Base-by-base conservation (phyloP, 2,113 vertebrate genomes). In the Campylomormyrus numenius region DNA sequence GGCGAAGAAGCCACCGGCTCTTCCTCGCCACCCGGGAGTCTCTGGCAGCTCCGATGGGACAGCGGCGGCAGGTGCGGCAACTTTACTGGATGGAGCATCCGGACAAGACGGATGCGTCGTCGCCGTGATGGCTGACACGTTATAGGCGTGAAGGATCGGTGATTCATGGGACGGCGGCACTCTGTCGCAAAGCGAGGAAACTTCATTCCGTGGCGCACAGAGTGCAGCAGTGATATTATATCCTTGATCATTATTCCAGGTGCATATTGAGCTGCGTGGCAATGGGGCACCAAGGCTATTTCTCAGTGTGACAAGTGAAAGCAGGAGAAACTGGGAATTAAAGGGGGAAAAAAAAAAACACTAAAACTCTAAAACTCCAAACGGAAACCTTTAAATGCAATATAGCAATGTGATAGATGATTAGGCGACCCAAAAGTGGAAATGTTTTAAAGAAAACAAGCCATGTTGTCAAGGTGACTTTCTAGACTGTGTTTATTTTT, bases 231-330 rank as follows among this genome's bases (percentile, higher is more conserved):
- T 91, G 92, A 91, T 93, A 91, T 93, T 94, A 91, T 93, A 92
- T 89, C 89, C 89, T 93, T 92, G 89, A 94, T 95, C 93, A 92
- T 92, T 93, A 93, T 93, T 93, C 91, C 87, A 84, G 85, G 56
- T 92, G 89, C 92, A 93, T 93, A 90, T 91, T 91, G 89, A 90
- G 92, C 93, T 90, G 5, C 27, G 70, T 87, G 87, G 49, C 13
- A 85, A 89, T 92, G 90, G 91, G 49, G 27, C 70, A n/a, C 48
- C 19, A 52, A 48, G 49, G 66, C 85, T 46, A 27, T 90, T 50
- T 62, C 49, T 77, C 70, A 74, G n/a, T 49, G 53, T 83, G 89
- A 74, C 85, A 88, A 70, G 86, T 15, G 52, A 39, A 50, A 53
- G 46, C 21, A 21, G 83, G 13, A 42, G 74, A 80, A 80, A 80